These are phyloP conservation scores for Fregetta grallaria DNA, from an alignment of 2,113 vertebrate genomes.

Conservation along the genomic window DNA sequence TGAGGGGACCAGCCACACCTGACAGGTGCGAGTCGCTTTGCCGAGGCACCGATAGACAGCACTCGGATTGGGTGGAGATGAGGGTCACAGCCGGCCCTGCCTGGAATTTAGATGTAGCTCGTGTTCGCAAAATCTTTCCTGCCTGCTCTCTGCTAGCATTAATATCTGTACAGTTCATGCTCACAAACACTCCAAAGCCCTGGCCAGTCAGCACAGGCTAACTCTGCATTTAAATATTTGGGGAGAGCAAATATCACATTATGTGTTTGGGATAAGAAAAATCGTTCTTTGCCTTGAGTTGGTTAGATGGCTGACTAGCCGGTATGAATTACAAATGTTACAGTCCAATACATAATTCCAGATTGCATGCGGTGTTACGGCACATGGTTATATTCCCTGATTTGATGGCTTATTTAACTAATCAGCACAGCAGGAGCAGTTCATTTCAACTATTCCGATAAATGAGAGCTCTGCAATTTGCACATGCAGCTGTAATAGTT, in stretches of 20 bases:
- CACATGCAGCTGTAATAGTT: conserved; percentile 62
- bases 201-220: background rate
- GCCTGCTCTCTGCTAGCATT: background rate
- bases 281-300: background rate
- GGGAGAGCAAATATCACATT: background rate
- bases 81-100: background rate
- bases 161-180: background rate
- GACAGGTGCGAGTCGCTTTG: background rate
- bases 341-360: conserved; percentile 38
- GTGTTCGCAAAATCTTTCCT: background rate
- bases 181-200: background rate
- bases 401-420: conserved; percentile 69
- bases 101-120: background rate
- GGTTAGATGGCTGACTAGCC: background rate
- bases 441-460: conserved; percentile 57
- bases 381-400: conserved; percentile 53
- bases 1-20: background rate
- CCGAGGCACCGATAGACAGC: background rate
- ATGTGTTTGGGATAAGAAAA: conserved; percentile 2
- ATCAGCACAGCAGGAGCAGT: conserved; percentile 61
- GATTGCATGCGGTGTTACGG: background rate
- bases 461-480: conserved; percentile 61
- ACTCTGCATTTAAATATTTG: background rate
- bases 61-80: background rate
- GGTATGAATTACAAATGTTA: conserved; percentile 7